phyloP scores from a whole-genome alignment of 2,797 vertebrate species.

The Acanthurus tractus region DNA sequence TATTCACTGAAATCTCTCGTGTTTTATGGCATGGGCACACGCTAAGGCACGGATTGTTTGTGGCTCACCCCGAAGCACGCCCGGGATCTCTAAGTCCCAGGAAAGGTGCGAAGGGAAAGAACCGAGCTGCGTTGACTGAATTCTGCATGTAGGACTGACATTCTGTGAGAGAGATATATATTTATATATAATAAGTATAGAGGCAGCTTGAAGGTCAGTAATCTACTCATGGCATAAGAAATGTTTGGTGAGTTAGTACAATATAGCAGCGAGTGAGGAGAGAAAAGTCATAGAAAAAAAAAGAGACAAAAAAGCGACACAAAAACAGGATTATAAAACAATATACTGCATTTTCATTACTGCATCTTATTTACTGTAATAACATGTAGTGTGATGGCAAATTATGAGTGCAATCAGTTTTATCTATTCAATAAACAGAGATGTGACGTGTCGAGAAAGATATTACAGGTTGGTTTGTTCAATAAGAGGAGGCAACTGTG shows the following conservation, averaged over 20 bases:
- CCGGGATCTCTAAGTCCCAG: constrained; percentile 31
- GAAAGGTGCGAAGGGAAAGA: constrained; percentile 13
- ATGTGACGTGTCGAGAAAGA: constrained; percentile 17
- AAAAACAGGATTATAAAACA: constrained; percentile 53
- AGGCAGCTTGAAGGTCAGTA: constrained; percentile 71
- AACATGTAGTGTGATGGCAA: constrained; percentile 43
- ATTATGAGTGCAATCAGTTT: constrained; percentile 49
- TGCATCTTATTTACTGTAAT: constrained; percentile 59
- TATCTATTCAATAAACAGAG: constrained; percentile 37
- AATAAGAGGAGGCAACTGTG: constrained; percentile 48
- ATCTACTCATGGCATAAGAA: constrained; percentile 72
- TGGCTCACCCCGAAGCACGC: constrained; percentile 36
- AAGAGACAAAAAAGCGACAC: constrained; percentile 27
- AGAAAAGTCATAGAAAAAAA: constrained; percentile 44
- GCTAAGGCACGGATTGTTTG: constrained; percentile 79
- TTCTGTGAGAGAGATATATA: constrained; percentile 26
- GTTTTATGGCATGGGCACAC: constrained; percentile 63
- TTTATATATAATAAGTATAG: constrained; percentile 28
- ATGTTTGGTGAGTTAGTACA: constrained; percentile 66
- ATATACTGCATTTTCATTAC: constrained; percentile 65
- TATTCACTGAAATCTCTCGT: constrained; percentile 44
- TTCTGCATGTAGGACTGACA: constrained; percentile 51
- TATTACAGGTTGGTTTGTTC: constrained; percentile 37
- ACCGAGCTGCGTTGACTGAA: constrained; percentile 47
- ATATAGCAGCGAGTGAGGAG: constrained; percentile 74